Percentiles rank a stretch among this genome's conserved stretches.
Evolutionary conservation across 2,113 vertebrate species (phyloP).

Genomic region (Anseranas semipalmata): DNA sequence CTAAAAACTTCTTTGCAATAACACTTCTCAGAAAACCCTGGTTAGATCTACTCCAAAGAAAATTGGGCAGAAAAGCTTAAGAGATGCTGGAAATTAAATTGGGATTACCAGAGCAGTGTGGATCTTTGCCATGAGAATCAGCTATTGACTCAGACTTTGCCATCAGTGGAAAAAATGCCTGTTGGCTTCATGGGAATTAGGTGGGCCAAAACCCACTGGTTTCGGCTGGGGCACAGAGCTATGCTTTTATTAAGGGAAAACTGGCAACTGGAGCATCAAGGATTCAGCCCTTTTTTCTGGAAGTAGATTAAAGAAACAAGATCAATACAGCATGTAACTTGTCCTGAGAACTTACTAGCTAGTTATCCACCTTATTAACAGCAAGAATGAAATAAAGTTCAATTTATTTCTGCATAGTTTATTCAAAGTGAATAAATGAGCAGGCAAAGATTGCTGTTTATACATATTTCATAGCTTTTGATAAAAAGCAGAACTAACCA

Average conservation of each 20-base stretch:
- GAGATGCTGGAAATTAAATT: not conserved
- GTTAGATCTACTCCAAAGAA: not conserved
- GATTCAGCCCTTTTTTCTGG: conserved; percentile 13
- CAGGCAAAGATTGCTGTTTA: conserved; percentile 52
- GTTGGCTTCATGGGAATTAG: not conserved
- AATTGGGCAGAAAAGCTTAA: not conserved
- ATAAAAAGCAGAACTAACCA: conserved; percentile 62
- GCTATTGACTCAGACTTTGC: not conserved
- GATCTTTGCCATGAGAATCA: not conserved
- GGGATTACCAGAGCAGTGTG: not conserved
- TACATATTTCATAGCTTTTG: conserved; percentile 68
- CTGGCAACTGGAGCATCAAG: not conserved
- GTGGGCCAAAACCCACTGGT: not conserved
- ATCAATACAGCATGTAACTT: conserved; percentile 30
- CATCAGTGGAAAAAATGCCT: not conserved
- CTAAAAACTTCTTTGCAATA: not conserved
- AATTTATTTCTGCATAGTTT: conserved; percentile 55
- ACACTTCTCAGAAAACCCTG: not conserved
- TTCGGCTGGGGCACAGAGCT: not conserved
- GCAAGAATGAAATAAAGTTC: conserved; percentile 58
- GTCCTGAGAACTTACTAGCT: conserved; percentile 57
- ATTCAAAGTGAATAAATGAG: conserved; percentile 64
- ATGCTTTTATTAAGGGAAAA: not conserved
- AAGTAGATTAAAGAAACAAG: conserved; percentile 47
- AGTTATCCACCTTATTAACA: conserved; percentile 62